Conservation (phyloP, 1,140 invertebrate genomes). For the Magallana gigas region DNA sequence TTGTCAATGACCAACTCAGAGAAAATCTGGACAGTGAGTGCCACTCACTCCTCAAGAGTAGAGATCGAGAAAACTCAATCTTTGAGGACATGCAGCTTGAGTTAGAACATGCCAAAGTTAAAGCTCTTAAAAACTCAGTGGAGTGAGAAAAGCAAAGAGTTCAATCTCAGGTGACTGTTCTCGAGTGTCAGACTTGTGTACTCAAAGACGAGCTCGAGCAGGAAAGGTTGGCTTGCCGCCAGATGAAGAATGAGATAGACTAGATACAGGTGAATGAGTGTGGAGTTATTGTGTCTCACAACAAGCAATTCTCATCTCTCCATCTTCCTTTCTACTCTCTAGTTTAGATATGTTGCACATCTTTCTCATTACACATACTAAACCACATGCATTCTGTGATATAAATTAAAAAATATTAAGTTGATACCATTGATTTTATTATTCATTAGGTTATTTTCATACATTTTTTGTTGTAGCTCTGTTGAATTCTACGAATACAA, state of each 20-base stretch:
- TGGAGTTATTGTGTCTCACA: too few relatives aligned
- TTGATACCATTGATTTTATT: too few relatives aligned
- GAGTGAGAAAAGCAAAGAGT: constrained; percentile 49
- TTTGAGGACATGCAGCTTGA: constrained; percentile 66
- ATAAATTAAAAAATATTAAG: too few relatives aligned
- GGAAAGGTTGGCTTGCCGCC: constrained; percentile 63
- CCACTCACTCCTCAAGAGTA: constrained; percentile 42
- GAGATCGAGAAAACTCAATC: constrained; percentile 53
- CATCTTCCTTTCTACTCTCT: too few relatives aligned
- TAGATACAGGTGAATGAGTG: constrained; percentile 61
- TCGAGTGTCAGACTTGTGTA: constrained; percentile 54
- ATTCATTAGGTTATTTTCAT: not conserved
- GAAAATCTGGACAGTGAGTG: constrained; percentile 63
- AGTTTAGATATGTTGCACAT: too few relatives aligned
- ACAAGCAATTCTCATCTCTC: too few relatives aligned
- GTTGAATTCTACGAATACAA: too few relatives aligned
- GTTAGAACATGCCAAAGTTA: constrained; percentile 24
- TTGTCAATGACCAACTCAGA: constrained; percentile 55
- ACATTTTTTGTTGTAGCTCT: too few relatives aligned
- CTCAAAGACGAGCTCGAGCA: constrained; percentile 61
- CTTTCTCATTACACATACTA: too few relatives aligned
- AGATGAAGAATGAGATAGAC: constrained; percentile 67
- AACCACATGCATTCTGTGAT: too few relatives aligned
- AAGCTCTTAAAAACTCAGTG: constrained; percentile 63
- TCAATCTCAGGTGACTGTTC: constrained; percentile 49